A percentile compares a stretch with the other conserved stretches of the same genome.
These are phyloP conservation scores for Propithecus deckenii DNA, from an alignment of 2,797 vertebrate genomes.

Conservation along the genomic window DNA sequence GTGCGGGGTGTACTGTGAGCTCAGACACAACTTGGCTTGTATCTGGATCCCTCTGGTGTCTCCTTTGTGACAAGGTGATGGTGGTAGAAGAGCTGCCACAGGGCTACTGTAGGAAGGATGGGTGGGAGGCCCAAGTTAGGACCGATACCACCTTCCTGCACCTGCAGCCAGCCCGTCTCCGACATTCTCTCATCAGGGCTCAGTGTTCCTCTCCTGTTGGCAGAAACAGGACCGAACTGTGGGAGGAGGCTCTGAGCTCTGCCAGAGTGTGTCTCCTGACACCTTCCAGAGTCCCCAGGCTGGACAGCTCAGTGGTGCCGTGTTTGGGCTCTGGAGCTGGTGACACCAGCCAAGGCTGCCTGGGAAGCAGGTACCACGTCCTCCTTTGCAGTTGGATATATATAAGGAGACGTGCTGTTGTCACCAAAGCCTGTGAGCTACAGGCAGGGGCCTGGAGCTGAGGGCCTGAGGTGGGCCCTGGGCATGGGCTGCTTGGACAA, in stretches of 20 bases:
- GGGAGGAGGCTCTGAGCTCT: not conserved
- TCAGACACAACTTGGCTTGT: not conserved
- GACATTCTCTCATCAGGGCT: not conserved
- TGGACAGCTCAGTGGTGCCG: not conserved
- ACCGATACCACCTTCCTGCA: not conserved
- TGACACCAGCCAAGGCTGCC: not conserved
- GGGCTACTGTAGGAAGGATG: not conserved
- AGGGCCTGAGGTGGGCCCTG: not conserved
- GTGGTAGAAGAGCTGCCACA: not conserved
- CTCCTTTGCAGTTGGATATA: not conserved
- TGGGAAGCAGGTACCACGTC: not conserved
- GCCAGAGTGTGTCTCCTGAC: not conserved
- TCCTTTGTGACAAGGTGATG: not conserved
- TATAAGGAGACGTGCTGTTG: not conserved
- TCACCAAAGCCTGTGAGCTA: not conserved
- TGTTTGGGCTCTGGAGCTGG: not conserved
- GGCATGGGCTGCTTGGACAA: not conserved
- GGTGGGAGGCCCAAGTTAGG: not conserved
- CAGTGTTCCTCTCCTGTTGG: not conserved
- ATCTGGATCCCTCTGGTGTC: not conserved
- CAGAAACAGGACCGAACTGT: not conserved
- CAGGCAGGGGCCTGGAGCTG: not conserved
- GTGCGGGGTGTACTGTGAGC: not conserved
- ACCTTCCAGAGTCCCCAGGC: not conserved
- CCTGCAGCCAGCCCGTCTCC: not conserved